Percentiles rank a stretch among this genome's conserved stretches.
Evolutionary conservation across 2,797 vertebrate genomes (phyloP).

Genomic region (Callimico goeldii): DNA sequence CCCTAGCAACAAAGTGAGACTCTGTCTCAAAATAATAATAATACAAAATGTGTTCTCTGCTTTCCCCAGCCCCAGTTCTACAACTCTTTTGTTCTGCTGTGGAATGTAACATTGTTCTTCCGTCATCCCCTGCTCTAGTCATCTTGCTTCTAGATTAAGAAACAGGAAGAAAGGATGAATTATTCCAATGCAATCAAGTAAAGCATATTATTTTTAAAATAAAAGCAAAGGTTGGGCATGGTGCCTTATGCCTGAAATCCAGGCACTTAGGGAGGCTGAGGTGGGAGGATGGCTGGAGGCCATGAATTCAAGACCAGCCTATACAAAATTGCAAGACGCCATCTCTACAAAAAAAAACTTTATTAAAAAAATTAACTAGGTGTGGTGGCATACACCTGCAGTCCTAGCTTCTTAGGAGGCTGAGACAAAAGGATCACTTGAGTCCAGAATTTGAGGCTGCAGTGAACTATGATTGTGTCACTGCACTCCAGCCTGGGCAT

Average conservation of each 20-base stretch:
- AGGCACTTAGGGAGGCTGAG: no score
- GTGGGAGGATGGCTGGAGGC: no score
- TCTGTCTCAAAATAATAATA: background rate
- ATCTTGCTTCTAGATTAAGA: background rate
- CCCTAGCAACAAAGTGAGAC: background rate
- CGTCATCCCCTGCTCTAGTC: background rate
- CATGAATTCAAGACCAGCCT: no score
- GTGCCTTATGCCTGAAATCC: no score
- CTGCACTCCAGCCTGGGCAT: background rate
- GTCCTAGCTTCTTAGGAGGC: no score
- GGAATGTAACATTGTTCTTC: background rate
- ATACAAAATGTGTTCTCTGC: background rate
- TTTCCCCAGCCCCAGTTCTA: background rate
- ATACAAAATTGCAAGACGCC: no score
- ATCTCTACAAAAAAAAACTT: no score
- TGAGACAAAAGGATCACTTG: no score
- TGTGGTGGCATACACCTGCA: no score
- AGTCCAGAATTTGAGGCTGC: background rate
- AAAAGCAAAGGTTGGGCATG: background rate
- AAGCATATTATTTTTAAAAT: slow-evolving; percentile 8
- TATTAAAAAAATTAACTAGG: no score
- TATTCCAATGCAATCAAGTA: background rate
- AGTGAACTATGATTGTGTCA: background rate
- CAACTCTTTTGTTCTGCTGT: background rate
- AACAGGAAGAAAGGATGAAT: background rate